Evolutionary conservation across 2,797 vertebrate species (phyloP), one percentile per base, ranked within the genome.

Genomic region (Artibeus jamaicensis): DNA sequence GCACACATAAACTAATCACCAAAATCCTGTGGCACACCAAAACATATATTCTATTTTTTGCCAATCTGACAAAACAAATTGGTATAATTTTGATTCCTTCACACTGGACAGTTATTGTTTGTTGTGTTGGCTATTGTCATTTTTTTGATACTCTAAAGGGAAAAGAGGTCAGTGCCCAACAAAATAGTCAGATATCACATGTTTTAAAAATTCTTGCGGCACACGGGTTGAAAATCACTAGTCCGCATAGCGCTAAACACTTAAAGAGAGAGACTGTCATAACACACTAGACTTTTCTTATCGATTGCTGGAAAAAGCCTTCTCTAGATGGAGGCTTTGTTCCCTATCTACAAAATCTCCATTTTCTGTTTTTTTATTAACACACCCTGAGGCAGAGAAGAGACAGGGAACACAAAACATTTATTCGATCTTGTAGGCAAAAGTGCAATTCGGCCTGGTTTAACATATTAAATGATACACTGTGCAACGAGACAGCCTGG

Each of bases 291-390:
- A 67, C 53, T 82, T 83, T 46, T 78, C 46, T 83, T 39, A 50
- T 32, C 73, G 34, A 67, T 42, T 46, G 14, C 24, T 92, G n/a
- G 14, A 50, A 85, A 62, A 92, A 79, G n/a, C 32, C n/a, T 59
- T 87, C 53, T 86, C 22, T 74, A 86, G 15, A 84, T 3, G 29
- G 44, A 48, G 55, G 76, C 92, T 94, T 82, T 62, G 59, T 82
- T 78, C 46, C 48, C 88, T 55, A 44, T 9, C 59, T 67, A 93
- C 59, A 85, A 91, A 73, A 37, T 85, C 71, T 91, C 34, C 71
- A 32, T 86, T 86, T 89, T 85, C 68, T 34, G 65, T 73, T 86
- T 70, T 85, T 82, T 93, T 83, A 82, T 70, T 77, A 92, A 93
- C 71, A 91, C 67, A 71, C 62, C 37, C 10, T 87, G n/a, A 22